phyloP scores from a whole-genome alignment of 2,888 invertebrate genomes.

The Peribatodes rhomboidaria region DNA sequence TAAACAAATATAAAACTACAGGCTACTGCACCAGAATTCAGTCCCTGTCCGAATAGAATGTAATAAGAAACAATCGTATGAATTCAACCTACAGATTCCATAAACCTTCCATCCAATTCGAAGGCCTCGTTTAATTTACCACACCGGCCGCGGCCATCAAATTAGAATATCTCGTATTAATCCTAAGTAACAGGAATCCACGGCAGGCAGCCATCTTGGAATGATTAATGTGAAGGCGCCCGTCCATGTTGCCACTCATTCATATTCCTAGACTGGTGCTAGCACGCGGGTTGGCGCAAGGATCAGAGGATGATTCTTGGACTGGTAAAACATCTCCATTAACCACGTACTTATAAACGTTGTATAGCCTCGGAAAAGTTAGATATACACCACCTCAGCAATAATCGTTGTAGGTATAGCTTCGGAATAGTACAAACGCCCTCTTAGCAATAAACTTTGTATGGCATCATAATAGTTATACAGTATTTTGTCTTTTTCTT shows the following conservation, averaged over 20 bases:
- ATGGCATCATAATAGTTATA: too few relatives aligned
- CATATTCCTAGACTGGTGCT: constrained; percentile 47
- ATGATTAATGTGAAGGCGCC: constrained; percentile 56
- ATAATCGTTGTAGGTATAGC: too few relatives aligned
- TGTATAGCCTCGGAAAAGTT: too few relatives aligned
- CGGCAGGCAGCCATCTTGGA: constrained; percentile 44
- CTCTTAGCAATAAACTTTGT: too few relatives aligned
- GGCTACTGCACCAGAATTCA: background rate
- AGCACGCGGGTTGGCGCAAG: constrained; percentile 16
- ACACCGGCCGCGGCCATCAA: constrained; percentile 35
- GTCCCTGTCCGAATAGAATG: background rate
- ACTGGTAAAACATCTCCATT: too few relatives aligned
- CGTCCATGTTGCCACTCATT: constrained; percentile 51
- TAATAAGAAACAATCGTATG: background rate
- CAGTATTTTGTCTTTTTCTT: too few relatives aligned
- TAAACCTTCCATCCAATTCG: constrained; percentile 7
- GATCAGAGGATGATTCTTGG: background rate
- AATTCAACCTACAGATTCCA: background rate
- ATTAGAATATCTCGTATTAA: constrained; percentile 45
- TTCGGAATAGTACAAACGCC: too few relatives aligned
- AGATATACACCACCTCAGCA: too few relatives aligned
- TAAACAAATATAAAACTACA: too few relatives aligned
- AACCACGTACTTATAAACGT: too few relatives aligned
- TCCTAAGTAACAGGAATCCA: constrained; percentile 45
- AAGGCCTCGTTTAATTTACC: constrained; percentile 21